Percentiles rank a stretch among this genome's conserved stretches.
Conservation (phyloP, 2,113 vertebrate species). For the Semnopithecus entellus region DNA sequence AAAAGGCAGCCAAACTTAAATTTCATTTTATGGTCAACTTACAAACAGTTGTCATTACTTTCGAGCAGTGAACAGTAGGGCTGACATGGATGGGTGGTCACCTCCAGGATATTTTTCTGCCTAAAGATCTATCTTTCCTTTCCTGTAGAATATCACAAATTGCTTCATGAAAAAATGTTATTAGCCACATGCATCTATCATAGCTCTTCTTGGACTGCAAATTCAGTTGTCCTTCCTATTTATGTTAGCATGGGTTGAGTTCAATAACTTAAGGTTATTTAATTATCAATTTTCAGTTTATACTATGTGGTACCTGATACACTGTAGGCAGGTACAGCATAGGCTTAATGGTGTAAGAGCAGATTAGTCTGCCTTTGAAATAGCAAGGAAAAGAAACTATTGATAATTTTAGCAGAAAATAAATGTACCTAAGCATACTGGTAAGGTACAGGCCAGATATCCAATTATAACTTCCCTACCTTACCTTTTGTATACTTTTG, state of each 20-base stretch:
- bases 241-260: not conserved
- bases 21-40: not conserved
- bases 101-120: not conserved
- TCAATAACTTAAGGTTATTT: not conserved
- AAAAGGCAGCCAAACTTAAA: not conserved
- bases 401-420: not conserved
- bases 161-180: not conserved
- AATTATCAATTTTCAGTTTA: not conserved
- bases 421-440: not conserved
- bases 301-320: not conserved
- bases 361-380: not conserved
- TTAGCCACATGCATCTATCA: not conserved
- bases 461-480: not conserved
- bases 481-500: not conserved
- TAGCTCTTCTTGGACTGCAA: not conserved
- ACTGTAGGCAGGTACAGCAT: not conserved
- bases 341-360: not conserved
- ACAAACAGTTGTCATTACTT: not conserved
- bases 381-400: not conserved
- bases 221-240: not conserved
- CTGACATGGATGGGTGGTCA: not conserved
- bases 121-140: not conserved
- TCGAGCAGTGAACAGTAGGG: not conserved
- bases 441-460: not conserved
- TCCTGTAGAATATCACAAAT: not conserved